Evolutionary conservation across 1,140 invertebrate species (phyloP).

Genomic region (Drosophila nikananu): DNA sequence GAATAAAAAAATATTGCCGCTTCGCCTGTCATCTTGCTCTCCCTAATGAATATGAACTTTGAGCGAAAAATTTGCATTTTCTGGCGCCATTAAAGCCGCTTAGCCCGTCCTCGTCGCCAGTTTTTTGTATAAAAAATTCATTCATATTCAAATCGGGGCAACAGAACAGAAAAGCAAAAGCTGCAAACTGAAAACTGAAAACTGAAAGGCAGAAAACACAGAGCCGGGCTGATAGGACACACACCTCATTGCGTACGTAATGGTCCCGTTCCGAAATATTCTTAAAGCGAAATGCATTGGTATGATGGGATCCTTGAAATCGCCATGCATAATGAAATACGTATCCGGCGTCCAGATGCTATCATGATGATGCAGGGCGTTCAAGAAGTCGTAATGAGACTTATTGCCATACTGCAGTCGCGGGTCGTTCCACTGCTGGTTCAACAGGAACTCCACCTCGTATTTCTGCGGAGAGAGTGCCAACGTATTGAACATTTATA

Average conservation of each 20-base stretch:
- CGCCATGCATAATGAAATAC: slow-evolving; percentile 97
- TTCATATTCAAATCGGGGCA: slow-evolving; percentile 67
- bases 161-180: background rate
- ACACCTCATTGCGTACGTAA: slow-evolving; percentile 96
- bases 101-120: slow-evolving; percentile 36
- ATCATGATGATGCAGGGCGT: slow-evolving; percentile 95
- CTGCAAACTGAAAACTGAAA: slow-evolving; percentile 1
- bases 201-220: background rate
- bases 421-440: slow-evolving; percentile 96
- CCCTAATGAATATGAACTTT: slow-evolving; percentile 59
- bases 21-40: slow-evolving; percentile 48
- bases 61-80: slow-evolving; percentile 58
- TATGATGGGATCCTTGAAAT: slow-evolving; percentile 96
- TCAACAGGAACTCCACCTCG: slow-evolving; percentile 96
- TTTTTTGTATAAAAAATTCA: slow-evolving; percentile 61
- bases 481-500: background rate
- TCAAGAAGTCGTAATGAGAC: slow-evolving; percentile 93
- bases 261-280: slow-evolving; percentile 96
- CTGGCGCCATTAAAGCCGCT: slow-evolving; percentile 58
- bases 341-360: slow-evolving; percentile 97
- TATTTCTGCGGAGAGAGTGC: slow-evolving; percentile 90
- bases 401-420: slow-evolving; percentile 93
- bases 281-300: slow-evolving; percentile 95
- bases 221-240: slow-evolving; percentile 35
- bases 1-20: slow-evolving; percentile 54